Conservation (phyloP, 2,113 vertebrate species). For the Sitta europaea region DNA sequence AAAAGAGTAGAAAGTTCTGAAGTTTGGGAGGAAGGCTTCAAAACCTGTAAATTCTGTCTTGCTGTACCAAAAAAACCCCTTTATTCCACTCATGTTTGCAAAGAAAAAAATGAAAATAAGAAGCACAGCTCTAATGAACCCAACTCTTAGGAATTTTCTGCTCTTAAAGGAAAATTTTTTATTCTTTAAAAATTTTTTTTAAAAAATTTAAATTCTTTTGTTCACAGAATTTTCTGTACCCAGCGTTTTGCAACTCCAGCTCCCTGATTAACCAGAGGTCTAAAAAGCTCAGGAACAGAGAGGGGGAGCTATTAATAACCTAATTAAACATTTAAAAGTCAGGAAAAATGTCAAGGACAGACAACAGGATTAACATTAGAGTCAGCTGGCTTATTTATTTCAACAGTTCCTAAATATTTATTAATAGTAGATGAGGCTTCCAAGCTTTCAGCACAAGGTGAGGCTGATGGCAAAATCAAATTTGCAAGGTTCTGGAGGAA, state of each 20-base stretch:
- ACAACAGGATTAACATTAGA: neutral
- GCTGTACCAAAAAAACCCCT: neutral
- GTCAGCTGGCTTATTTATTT: constrained; percentile 30
- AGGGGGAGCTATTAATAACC: constrained; percentile 55
- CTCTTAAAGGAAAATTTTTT: neutral
- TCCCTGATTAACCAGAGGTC: constrained; percentile 11
- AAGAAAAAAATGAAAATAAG: neutral
- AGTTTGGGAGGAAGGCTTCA: constrained; percentile 1
- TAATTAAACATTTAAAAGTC: constrained; percentile 56
- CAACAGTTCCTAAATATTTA: constrained; percentile 56
- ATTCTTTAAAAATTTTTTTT: too few species aligned
- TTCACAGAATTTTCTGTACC: neutral
- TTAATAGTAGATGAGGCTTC: constrained; percentile 32
- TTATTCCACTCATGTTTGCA: neutral
- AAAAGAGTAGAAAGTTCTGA: neutral
- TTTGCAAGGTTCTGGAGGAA: neutral
- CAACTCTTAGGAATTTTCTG: neutral
- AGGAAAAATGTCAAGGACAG: constrained; percentile 57
- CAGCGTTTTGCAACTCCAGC: neutral
- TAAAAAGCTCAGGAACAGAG: constrained; percentile 2
- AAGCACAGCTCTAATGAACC: neutral
- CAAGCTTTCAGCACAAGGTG: neutral
- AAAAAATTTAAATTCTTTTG: too few species aligned
- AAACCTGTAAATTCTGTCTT: neutral
- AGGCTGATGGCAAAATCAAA: neutral